Conservation (phyloP, 2,113 vertebrate genomes). For the Phrynocephalus versicolor region DNA sequence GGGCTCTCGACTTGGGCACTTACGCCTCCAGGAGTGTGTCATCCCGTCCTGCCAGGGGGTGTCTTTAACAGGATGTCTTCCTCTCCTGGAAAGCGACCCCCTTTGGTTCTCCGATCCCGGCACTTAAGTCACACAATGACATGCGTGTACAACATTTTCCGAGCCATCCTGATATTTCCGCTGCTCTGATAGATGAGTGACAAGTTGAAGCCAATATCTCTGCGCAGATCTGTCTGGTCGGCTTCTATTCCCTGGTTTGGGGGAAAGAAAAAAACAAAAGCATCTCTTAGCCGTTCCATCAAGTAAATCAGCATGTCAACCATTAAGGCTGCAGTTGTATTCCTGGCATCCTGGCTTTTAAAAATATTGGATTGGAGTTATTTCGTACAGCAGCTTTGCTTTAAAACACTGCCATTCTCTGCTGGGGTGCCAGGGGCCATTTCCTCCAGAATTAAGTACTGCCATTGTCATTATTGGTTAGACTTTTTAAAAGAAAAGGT, state of each 20-base stretch:
- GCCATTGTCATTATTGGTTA: neutral
- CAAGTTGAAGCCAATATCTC: slow-evolving; percentile 93
- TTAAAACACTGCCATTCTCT: neutral
- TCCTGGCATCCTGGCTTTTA: neutral
- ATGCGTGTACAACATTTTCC: slow-evolving; percentile 81
- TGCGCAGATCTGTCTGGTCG: slow-evolving; percentile 90
- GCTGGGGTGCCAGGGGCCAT: neutral
- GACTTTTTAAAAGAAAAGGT: neutral
- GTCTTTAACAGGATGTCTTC: neutral
- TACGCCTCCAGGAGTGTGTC: neutral
- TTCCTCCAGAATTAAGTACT: neutral
- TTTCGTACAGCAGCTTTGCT: neutral
- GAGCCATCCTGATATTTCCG: slow-evolving; percentile 87
- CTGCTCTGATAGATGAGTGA: slow-evolving; percentile 93
- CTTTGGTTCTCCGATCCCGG: neutral
- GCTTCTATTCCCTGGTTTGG: slow-evolving; percentile 84
- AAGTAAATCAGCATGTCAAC: neutral
- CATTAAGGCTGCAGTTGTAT: neutral
- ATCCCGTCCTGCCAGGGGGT: no score
- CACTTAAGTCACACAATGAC: slow-evolving; percentile 75
- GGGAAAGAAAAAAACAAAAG: slow-evolving; percentile 10
- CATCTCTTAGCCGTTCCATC: neutral
- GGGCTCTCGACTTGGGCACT: neutral
- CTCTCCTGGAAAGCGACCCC: neutral
- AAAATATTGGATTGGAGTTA: neutral